Base-by-base conservation (phyloP, 1,140 invertebrate genomes). In the Cataglyphis hispanica region DNA sequence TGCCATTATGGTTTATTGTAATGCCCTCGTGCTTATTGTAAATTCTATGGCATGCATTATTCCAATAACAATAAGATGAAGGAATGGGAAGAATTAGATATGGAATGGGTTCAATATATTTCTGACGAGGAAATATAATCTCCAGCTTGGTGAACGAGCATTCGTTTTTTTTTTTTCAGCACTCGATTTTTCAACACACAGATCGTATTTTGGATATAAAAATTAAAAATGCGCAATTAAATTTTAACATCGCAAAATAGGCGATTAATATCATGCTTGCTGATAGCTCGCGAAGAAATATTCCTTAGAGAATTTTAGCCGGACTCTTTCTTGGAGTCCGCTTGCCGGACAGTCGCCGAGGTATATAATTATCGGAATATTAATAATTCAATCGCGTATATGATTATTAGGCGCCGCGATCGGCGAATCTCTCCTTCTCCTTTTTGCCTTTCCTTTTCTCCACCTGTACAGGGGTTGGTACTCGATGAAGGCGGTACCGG, bases 311-410 rank as follows among this genome's bases (percentile, higher is more conserved):
- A 43, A 72, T 83, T 60, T 72, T 46, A 76, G 31, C 34, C 22
- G 43, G 43, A 80, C 27, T 84, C 25, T 22, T 46, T n/a, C 22
- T 13, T 40, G 31, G 16, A 64, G 43, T 63, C 56, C 37, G 56
- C 46, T 67, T 85, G 60, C 43, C 50, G 61, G 19, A 31, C 40
- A 25, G 50, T 66, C 27, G 46, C 27, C 84, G 31, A 86, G 83
- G 85, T 92, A 89, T 92, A 93, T 92, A 93, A 94, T 94, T 93
- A 93, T 89, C 85, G 66, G 67, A 89, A 90, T 90, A 91, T 93
- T 93, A 92, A 93, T 94, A 94, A 93, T 94, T 92, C 91, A 92
- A 93, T 92, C 89, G 86, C 58, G 88, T 76, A 81, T 72, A 81
- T 91, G 92, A 94, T 93, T 93, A 94, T 93, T 92, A 93, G 92